phyloP scores from a whole-genome alignment of 2,797 vertebrate species.

The Xyrichtys novacula region DNA sequence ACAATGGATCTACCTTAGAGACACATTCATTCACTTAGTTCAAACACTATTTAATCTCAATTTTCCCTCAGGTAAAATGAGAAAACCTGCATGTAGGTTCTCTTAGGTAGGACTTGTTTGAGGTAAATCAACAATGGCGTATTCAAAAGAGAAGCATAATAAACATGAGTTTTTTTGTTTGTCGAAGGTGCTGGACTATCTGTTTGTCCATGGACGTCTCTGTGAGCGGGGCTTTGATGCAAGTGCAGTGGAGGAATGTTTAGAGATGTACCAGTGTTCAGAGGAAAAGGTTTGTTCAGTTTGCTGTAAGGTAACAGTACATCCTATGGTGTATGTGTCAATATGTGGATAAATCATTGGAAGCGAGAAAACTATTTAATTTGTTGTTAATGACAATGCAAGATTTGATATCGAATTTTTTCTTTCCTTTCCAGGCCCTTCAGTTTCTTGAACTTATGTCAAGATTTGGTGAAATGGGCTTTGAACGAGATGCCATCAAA shows the following conservation, averaged over 20 bases:
- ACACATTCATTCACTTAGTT: neutral
- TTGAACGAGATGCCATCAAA: constrained; percentile 95
- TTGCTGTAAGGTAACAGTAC: neutral
- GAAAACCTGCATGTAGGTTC: neutral
- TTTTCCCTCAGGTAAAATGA: neutral
- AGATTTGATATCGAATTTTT: neutral
- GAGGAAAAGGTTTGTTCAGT: constrained; percentile 92
- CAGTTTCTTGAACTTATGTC: constrained; percentile 97
- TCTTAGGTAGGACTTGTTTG: neutral
- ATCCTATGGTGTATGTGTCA: neutral
- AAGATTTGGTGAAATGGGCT: constrained; percentile 98
- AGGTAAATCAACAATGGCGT: neutral
- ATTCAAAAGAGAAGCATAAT: neutral
- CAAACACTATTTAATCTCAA: neutral
- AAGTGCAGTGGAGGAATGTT: constrained; percentile 93
- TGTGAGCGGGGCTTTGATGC: constrained; percentile 97
- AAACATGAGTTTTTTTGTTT: constrained; percentile 43
- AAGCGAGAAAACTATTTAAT: neutral
- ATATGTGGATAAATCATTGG: neutral
- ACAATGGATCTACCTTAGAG: neutral
- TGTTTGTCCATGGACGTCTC: constrained; percentile 93
- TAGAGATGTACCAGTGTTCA: constrained; percentile 97
- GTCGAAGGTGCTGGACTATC: constrained; percentile 94
- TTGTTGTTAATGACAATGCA: neutral
- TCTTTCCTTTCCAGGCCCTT: constrained; percentile 85